Base-by-base conservation (phyloP, 2,888 invertebrate genomes). In the Lobophora halterata region DNA sequence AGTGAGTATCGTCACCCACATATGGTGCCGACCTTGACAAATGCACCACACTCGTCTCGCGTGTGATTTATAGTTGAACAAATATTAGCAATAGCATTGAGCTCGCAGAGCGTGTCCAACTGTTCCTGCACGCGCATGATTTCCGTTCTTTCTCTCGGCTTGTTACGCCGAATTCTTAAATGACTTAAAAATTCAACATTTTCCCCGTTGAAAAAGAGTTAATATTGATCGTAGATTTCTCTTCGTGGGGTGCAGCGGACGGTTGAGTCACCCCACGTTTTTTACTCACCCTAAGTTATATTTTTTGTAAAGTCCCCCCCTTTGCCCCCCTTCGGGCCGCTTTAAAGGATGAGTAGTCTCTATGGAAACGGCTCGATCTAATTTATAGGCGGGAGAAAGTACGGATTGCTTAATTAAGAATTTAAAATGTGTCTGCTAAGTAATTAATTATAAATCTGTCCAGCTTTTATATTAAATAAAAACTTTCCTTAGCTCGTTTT, bases 241-340 rank as follows among this genome's bases (percentile, higher is more conserved):
- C 83, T 70, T 76, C 79, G 86, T 85, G 87, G 87, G 87, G 87
- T 86, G 87, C 87, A 87, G 77, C 86, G 87, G 86, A 85, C 86
- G 88, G 87, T 82, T 86, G 86, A 87, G 82, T 88, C 88, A 88
- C 88, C 88, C 88, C 87, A 85, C 86, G 86, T 81, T 86, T 88
- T 87, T 88, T 88, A 86, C 87, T 87, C 88, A 87, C 88, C 88
- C 88, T 87, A 86, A 87, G 86, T 86, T 88, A 87, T 88, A 88
- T 88, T 88, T 88, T 82, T 88, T 86, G 78, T 79, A 77, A 82
- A 86, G 77, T 73, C 78, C 79, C 74, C 76, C 77, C 71, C 57
- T 21, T 43, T 68, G 59, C 61, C 60, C 55, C 68, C 77, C 75
- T 70, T 71, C 74, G 69, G 79, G 80, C 81, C 85, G 87, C 82